phyloP scores from a whole-genome alignment of 2,797 vertebrate genomes.

The Sciaenops ocellatus region DNA sequence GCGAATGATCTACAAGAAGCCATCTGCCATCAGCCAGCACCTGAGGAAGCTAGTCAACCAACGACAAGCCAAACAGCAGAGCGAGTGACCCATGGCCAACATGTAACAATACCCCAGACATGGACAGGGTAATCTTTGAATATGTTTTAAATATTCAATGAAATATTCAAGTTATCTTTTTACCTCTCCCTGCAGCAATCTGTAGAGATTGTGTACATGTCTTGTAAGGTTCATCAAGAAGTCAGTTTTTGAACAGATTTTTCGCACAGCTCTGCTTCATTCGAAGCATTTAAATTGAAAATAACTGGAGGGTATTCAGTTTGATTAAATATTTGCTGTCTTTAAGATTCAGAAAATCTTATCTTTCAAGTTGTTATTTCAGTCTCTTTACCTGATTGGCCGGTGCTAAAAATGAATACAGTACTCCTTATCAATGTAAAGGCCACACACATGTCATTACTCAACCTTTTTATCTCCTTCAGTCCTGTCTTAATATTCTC shows the following conservation, averaged over 20 bases:
- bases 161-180: conserved; percentile 49
- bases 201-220: conserved; percentile 47
- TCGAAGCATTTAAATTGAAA: conserved; percentile 66
- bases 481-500: conserved; percentile 54
- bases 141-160: conserved; percentile 66
- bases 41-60: conserved; percentile 85
- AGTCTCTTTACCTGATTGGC: conserved; percentile 67
- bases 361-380: conserved; percentile 69
- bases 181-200: conserved; percentile 51
- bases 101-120: conserved; percentile 42
- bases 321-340: conserved; percentile 69
- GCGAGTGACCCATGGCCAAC: conserved; percentile 75
- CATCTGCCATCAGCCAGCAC: conserved; percentile 85
- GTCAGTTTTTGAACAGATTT: conserved; percentile 42
- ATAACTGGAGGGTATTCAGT: conserved; percentile 60
- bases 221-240: conserved; percentile 59
- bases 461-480: conserved; percentile 50
- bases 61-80: conserved; percentile 83
- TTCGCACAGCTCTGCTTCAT: conserved; percentile 45
- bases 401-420: conserved; percentile 65
- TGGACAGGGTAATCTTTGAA: conserved; percentile 32
- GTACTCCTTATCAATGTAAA: conserved; percentile 67
- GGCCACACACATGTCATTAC: conserved; percentile 51
- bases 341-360: conserved; percentile 65
- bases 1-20: conserved; percentile 87